Base-by-base conservation (phyloP, 2,888 invertebrate genomes). In the Trilocha varians region DNA sequence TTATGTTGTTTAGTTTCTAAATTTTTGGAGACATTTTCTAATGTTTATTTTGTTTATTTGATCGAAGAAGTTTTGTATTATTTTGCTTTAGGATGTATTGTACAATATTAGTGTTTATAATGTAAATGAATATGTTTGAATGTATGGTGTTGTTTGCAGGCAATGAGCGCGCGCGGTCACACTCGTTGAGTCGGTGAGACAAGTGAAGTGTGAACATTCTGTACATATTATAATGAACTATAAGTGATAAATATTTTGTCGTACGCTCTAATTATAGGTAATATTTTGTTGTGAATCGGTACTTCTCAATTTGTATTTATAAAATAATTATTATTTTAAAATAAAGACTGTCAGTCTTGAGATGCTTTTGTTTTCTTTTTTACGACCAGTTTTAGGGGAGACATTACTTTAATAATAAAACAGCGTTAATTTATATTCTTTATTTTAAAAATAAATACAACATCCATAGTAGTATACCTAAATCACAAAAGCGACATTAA, bases 121-220 rank as follows among this genome's bases (percentile, higher is more conserved):
- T n/a, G n/a, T n/a, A n/a, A n/a, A n/a, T n/a, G n/a, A n/a, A n/a
- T n/a, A n/a, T n/a, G n/a, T n/a, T n/a, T n/a, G n/a, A n/a, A 16
- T 41, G 34, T 46, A 25, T 43, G 42, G 25, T 47, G 45, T 16
- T 47, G 25, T 59, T 62, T 43, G n/a, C 75, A 85, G 85, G 85
- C 82, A 82, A 60, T 82, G 85, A 84, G 72, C 82, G 84, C 47
- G 57, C 64, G 53, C 69, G 79, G 46, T 85, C 85, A 57, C 87
- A 91, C 75, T 92, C 92, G 63, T 87, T 92, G 56, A 91, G 91
- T 65, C 88, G 91, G 89, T 92, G 91, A 91, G 87, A 78, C 48
- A 44, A 46, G 36, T 32, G 39, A 35, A 43, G 52, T 52, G 44
- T 55, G 50, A 55, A 54, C 54, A 54, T 52, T 62, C 65, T 75